Evolutionary conservation across 2,113 vertebrate species (phyloP), one percentile per base, ranked within the genome.

Genomic region (Lathamus discolor): DNA sequence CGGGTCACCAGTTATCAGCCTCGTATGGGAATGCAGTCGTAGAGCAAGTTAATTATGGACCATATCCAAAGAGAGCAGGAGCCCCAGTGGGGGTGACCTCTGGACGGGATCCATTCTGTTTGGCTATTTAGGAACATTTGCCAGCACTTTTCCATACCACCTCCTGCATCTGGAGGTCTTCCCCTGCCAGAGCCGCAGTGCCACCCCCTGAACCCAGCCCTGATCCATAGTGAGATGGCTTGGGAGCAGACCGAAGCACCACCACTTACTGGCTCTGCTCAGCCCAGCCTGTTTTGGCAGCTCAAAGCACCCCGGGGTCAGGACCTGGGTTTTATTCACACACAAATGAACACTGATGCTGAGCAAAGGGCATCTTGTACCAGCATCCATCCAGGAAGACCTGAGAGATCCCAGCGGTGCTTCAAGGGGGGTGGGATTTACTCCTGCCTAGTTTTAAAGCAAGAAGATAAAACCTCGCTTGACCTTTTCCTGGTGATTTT

Each of bases 201-300:
- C 49, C 55, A 33, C 54, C 31, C 39, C 25, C 46, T 2, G 3
- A 83, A 61, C 15, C 23, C n/a, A 83, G 59, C 15, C 23, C 29
- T 2, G 0, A 2, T 46, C 6, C 27, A 8, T 23, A 69, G 24
- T 1, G 6, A 62, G 17, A 44, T 3, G 11, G 41, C 17, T 13
- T 20, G 3, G 41, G 62, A 75, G 8, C 31, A 35, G 37, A 19
- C 69, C 57, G 20, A 80, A 70, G 63, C 29, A 51, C 52, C 39
- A 18, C 15, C 2, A 1, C 52, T 39, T 29, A 9, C 44, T 16
- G 23, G 7, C 13, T 61, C 19, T 49, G 37, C 80, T 17, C 14
- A 70, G 39, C 27, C 31, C 51, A 35, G 17, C 17, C 68, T 13
- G 13, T 70, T 80, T 61, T 1, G 4, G 31, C 24, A 1, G 5